Evolutionary conservation across 2,797 vertebrate genomes (phyloP), one percentile per base, ranked within the genome.

Genomic region (Rhinichthys osculus): DNA sequence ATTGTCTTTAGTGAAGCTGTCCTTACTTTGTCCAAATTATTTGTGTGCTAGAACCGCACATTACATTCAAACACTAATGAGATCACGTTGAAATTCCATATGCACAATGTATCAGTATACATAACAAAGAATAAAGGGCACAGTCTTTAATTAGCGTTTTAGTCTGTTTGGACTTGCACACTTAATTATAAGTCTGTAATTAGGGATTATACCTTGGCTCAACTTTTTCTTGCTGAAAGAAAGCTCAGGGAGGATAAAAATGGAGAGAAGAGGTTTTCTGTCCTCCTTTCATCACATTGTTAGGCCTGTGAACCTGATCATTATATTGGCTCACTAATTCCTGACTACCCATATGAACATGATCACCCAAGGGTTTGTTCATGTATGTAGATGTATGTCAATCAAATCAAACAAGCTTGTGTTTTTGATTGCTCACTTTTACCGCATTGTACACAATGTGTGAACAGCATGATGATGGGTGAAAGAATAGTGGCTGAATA

Each of bases 81-180:
- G 77, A 64, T 52, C 77, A 72, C 35, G 4, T 35, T 50, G 21
- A n/a, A 79, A 64, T 42, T 78, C 14, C 27, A 78, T 59, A 79
- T 79, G 52, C 54, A 27, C 40, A 16, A 8, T 38, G 50, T 62
- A 78, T 69, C 47, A 27, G 52, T 57, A 80, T 73, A 23, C 67
- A 71, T 59, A 62, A 67, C 40, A 38, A 85, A 44, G 40, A 47
- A 85, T 69, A 85, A 85, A 73, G 77, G 67, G 23, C 38, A 59
- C 50, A 47, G 38, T 79, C 42, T 64, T 52, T 85, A 85, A 85
- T 80, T 73, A 85, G 67, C 14, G 47, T 73, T 85, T 80, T 52
- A 50, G 84, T 85, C 69, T 85, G 84, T 80, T 85, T 85, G 64
- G 83, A 78, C 83, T 78, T 84, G 83, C 74, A 50, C 38, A 71